Base-by-base conservation (phyloP, 2,888 invertebrate species). In the Aspidiotus destructor region DNA sequence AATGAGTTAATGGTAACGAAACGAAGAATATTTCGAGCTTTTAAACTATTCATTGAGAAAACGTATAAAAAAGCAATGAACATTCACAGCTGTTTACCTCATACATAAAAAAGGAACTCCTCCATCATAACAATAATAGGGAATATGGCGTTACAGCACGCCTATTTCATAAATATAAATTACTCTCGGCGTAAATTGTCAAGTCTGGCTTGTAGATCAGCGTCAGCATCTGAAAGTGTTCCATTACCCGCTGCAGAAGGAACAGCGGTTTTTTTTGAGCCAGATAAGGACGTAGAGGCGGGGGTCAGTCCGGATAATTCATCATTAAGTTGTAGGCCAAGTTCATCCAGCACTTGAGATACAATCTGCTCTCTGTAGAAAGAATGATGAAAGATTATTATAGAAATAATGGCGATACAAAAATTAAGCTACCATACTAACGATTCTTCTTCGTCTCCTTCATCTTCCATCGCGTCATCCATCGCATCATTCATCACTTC, bases 401-500 rank as follows among this genome's bases (percentile, higher is more conserved):
- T 41, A 42, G 71, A 70, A 71, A 68, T 53, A 65, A 57, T 58
- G 42, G 17, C 15, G 5, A 28, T 28, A 28, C 28, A 3, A 28
- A 28, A 5, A 28, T 28, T 3, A 28, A 28, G 5, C 28, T 28
- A 3, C 28, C 28, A 41, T 64, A 69, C 72, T 73, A 77, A 64
- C 64, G 55, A 42, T n/a, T 64, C 64, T 57, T 64, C 64, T 64
- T 64, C 64, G 16, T 64, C 64, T 2, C 41, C 64, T 64, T 64
- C 64, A 44, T 64, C 64, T 41, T 54, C 64, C 89, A 99, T 95
- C 0, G 98, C 99, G 80, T 99, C 99, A 78, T 99, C 99, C 76
- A 99, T 98, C 62, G 95, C 97, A 79, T 99, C 99, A 77, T 93
- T 96, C 88, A 99, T 99, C 85, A 99, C 94, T 80, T 99, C 99